Percentiles rank a stretch among this genome's conserved stretches.
Conservation (phyloP, 1,140 invertebrate species). For the Hetaerina americana region DNA sequence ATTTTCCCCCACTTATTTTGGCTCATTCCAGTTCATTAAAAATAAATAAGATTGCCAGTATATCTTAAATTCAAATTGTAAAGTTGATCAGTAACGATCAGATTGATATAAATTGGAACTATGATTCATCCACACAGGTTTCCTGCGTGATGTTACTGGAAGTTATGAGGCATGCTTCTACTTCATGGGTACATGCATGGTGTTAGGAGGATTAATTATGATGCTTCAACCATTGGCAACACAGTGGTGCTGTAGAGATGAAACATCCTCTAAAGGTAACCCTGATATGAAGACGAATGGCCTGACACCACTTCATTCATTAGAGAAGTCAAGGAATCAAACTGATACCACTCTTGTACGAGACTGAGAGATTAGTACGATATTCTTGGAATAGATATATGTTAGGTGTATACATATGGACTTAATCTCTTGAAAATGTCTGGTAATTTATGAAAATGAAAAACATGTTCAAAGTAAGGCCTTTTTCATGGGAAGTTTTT, state of each 20-base stretch:
- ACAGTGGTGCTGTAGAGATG: neutral
- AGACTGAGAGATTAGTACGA: neutral
- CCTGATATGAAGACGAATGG: neutral
- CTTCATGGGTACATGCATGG: slow-evolving; percentile 63
- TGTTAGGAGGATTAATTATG: slow-evolving; percentile 41
- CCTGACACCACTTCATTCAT: neutral
- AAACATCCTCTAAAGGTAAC: neutral
- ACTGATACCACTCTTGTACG: neutral
- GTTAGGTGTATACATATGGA: neutral
- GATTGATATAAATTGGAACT: too few relatives aligned
- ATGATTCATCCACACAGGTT: too few relatives aligned
- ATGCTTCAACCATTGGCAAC: slow-evolving; percentile 9
- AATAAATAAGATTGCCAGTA: too few relatives aligned
- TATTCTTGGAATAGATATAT: neutral
- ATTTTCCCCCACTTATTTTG: too few relatives aligned
- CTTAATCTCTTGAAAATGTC: neutral
- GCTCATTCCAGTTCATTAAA: too few relatives aligned
- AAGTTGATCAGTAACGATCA: too few relatives aligned
- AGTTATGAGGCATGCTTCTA: slow-evolving; percentile 55
- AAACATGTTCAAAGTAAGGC: neutral
- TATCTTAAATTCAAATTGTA: too few relatives aligned
- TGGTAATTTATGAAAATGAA: neutral
- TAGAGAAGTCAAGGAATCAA: neutral
- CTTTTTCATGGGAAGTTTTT: neutral
- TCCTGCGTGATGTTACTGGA: slow-evolving; percentile 50